Conservation (phyloP, 2,888 invertebrate genomes). For the Heliconius ismenius region DNA sequence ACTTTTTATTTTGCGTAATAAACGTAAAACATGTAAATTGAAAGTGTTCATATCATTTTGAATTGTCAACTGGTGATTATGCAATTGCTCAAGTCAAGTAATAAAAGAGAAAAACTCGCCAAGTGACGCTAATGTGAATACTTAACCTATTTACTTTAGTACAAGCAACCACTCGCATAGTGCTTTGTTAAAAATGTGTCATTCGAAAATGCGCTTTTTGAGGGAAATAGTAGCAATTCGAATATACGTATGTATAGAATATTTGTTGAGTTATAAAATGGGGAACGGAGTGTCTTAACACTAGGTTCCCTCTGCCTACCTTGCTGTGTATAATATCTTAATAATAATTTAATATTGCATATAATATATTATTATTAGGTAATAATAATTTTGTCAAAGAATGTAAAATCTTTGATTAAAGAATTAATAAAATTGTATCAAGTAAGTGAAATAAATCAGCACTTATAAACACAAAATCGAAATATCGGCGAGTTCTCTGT, state of each 20-base stretch:
- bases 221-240: not conserved
- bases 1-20: not conserved
- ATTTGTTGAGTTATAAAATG: not conserved
- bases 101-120: conserved; percentile 26
- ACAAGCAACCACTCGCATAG: not conserved
- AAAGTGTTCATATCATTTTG: conserved; percentile 7
- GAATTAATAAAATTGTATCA: not conserved
- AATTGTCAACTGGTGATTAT: conserved; percentile 6
- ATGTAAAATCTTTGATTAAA: no score
- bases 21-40: not conserved
- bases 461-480: not conserved
- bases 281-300: no score
- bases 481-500: not conserved
- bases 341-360: no score
- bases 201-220: not conserved
- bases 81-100: conserved; percentile 25
- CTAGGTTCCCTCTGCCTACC: no score
- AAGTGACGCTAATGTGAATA: conserved; percentile 26
- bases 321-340: no score
- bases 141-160: conserved; percentile 31
- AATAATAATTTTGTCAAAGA: no score
- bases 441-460: not conserved
- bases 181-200: conserved; percentile 20
- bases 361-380: no score
- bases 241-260: not conserved